phyloP scores from a whole-genome alignment of 2,797 vertebrate genomes.

The Sylvia borin region DNA sequence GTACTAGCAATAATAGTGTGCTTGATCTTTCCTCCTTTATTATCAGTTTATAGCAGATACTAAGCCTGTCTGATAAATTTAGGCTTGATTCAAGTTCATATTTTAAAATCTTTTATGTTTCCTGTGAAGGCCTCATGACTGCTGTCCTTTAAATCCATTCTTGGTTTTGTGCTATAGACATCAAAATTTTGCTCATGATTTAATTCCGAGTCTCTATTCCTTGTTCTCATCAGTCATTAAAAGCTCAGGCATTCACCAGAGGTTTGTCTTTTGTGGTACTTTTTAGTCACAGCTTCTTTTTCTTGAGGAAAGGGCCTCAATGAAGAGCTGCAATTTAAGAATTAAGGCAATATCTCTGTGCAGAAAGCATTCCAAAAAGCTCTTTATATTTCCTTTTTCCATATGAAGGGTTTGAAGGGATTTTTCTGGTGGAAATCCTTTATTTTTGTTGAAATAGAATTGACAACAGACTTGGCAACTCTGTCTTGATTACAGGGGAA shows the following conservation, averaged over 20 bases:
- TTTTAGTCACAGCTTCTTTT: constrained; percentile 21
- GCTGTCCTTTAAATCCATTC: constrained; percentile 34
- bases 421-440: background rate
- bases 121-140: background rate
- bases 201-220: constrained; percentile 25
- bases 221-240: constrained; percentile 44
- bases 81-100: background rate
- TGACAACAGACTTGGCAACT: background rate
- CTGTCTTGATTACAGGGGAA: background rate
- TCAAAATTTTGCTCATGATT: constrained; percentile 34
- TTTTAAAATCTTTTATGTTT: constrained; percentile 47
- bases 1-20: background rate
- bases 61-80: constrained; percentile 4
- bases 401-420: background rate
- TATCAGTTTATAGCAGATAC: background rate
- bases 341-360: background rate
- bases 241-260: constrained; percentile 25
- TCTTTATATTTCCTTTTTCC: constrained; percentile 24
- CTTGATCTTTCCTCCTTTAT: background rate
- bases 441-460: background rate
- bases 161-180: constrained; percentile 26
- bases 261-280: constrained; percentile 37
- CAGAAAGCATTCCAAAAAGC: constrained; percentile 18
- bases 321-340: constrained; percentile 32
- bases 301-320: background rate